Conservation (phyloP, 2,113 vertebrate species). For the Pandion haliaetus region DNA sequence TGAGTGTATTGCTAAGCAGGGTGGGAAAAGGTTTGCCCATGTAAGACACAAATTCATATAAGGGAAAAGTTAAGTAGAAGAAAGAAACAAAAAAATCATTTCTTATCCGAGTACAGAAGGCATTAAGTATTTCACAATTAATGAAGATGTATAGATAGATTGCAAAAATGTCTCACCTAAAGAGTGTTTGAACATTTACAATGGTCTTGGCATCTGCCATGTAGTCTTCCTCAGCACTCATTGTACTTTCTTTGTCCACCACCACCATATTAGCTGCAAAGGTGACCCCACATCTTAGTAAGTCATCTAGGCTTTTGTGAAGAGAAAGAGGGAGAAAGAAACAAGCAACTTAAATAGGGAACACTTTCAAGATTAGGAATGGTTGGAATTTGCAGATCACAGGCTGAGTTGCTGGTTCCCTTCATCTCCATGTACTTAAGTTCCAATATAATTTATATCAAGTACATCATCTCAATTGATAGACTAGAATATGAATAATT, state of each 20-base stretch:
- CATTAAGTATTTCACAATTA: background rate
- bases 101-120: background rate
- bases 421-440: background rate
- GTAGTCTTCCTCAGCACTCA: constrained; percentile 98
- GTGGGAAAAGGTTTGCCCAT: background rate
- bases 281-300: constrained; percentile 93
- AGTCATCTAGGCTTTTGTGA: constrained; percentile 90
- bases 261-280: constrained; percentile 98
- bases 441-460: background rate
- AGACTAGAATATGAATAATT: background rate
- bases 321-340: constrained; percentile 52
- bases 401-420: background rate
- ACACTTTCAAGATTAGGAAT: background rate
- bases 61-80: background rate
- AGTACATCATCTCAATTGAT: background rate
- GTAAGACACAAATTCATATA: background rate
- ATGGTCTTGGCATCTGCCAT: constrained; percentile 99
- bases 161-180: constrained; percentile 78
- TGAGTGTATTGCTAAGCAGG: background rate
- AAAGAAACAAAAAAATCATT: background rate
- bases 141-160: background rate
- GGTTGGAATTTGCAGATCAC: background rate
- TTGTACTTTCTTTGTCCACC: constrained; percentile 97
- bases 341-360: constrained; percentile 7
- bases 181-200: constrained; percentile 97